A percentile compares a stretch with the other conserved stretches of the same genome.
Evolutionary conservation across 2,797 vertebrate genomes (phyloP).

Genomic region (Okamejei kenojei): DNA sequence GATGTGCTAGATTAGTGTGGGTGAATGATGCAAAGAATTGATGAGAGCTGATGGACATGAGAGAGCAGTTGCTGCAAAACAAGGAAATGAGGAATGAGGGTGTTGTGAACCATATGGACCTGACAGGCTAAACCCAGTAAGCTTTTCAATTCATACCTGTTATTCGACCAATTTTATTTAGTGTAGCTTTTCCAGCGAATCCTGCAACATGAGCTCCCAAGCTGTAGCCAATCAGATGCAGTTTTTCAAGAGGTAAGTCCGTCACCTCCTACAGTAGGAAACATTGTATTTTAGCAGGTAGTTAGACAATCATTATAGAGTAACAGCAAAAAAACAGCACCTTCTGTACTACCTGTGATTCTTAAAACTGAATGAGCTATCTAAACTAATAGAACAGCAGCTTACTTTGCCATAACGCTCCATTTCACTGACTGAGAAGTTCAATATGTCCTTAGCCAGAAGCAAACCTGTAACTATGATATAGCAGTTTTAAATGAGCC

Average conservation of each 20-base stretch:
- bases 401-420: background rate
- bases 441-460: background rate
- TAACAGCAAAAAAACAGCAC: background rate
- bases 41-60: background rate
- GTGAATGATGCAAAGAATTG: too few species aligned
- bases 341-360: background rate
- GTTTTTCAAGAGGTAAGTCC: constrained; percentile 63
- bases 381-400: background rate
- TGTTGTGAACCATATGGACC: background rate
- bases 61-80: background rate
- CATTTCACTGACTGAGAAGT: background rate
- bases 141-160: constrained; percentile 63
- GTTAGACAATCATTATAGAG: background rate
- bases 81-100: background rate
- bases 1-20: background rate
- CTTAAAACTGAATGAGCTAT: background rate
- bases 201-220: constrained; percentile 89
- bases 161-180: constrained; percentile 79
- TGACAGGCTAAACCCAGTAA: too few species aligned
- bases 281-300: background rate
- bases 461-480: background rate
- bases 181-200: constrained; percentile 72
- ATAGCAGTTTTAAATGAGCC: too few species aligned
- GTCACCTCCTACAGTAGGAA: constrained; percentile 63
- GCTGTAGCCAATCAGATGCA: constrained; percentile 94